Evolutionary conservation across 2,797 vertebrate species (phyloP).

Genomic region (Denticeps clupeoides): DNA sequence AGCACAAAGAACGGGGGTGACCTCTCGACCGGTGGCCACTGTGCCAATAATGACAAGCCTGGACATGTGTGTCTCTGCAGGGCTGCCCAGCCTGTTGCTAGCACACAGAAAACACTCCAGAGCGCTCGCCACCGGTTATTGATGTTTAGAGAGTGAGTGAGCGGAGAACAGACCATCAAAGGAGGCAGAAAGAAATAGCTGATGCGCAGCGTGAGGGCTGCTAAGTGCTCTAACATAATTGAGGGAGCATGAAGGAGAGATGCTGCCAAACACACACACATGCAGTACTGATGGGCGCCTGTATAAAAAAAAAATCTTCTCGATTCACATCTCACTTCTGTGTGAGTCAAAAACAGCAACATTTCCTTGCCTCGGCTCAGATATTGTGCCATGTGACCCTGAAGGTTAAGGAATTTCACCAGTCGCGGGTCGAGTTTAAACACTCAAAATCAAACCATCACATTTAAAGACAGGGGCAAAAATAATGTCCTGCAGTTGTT

Average conservation of each 20-base stretch:
- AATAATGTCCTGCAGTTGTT: too few relatives aligned
- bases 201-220: neutral
- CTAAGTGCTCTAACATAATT: constrained; percentile 23
- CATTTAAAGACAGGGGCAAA: too few relatives aligned
- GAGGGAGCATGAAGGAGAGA: constrained; percentile 10
- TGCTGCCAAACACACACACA: constrained; percentile 21
- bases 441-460: too few relatives aligned
- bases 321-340: too few relatives aligned
- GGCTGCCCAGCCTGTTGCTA: constrained; percentile 8
- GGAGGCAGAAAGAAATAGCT: neutral
- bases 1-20: constrained; percentile 18
- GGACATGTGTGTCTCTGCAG: constrained; percentile 21
- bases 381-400: too few relatives aligned
- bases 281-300: too few relatives aligned
- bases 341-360: too few relatives aligned
- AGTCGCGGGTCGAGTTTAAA: too few relatives aligned
- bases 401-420: too few relatives aligned
- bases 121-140: neutral
- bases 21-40: constrained; percentile 28
- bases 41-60: constrained; percentile 26
- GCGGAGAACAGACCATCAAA: neutral
- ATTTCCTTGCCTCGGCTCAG: too few relatives aligned
- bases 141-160: neutral
- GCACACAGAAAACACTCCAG: constrained; percentile 11
- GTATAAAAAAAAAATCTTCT: too few relatives aligned